phyloP scores from a whole-genome alignment of 2,113 vertebrate genomes.

The Atrichornis clamosus region DNA sequence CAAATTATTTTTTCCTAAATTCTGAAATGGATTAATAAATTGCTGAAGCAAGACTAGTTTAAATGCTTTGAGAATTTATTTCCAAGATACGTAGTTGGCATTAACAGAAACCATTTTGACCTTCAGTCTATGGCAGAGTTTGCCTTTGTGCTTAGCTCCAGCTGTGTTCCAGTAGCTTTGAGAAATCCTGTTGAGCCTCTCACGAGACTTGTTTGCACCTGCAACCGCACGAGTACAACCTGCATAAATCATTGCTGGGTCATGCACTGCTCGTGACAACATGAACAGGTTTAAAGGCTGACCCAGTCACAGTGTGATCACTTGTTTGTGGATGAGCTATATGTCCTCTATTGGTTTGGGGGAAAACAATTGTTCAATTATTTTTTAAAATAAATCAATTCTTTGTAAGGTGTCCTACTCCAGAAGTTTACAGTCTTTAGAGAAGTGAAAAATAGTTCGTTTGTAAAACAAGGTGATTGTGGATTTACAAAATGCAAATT shows the following conservation, averaged over 20 bases:
- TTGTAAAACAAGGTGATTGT: neutral
- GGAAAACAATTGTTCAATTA: neutral
- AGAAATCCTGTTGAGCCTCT: constrained; percentile 13
- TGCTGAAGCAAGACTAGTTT: neutral
- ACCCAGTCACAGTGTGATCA: no score
- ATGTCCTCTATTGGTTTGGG: neutral
- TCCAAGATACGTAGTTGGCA: neutral
- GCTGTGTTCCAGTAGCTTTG: neutral
- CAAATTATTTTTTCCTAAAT: neutral
- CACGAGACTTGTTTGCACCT: neutral
- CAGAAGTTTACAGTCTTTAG: neutral
- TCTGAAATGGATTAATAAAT: neutral
- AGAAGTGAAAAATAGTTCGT: neutral
- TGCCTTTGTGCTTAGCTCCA: constrained; percentile 34
- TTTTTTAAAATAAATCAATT: neutral
- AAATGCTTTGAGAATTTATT: neutral
- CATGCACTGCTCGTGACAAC: neutral
- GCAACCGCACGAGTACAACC: neutral
- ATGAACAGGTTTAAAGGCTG: accelerated
- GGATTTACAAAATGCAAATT: neutral
- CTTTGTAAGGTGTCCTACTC: neutral
- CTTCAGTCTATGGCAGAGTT: neutral
- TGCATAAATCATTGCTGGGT: neutral
- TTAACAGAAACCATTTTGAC: constrained; percentile 16
- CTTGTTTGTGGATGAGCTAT: neutral